Evolutionary conservation across 2,797 vertebrate genomes (phyloP).

Genomic region (Esox lucius): DNA sequence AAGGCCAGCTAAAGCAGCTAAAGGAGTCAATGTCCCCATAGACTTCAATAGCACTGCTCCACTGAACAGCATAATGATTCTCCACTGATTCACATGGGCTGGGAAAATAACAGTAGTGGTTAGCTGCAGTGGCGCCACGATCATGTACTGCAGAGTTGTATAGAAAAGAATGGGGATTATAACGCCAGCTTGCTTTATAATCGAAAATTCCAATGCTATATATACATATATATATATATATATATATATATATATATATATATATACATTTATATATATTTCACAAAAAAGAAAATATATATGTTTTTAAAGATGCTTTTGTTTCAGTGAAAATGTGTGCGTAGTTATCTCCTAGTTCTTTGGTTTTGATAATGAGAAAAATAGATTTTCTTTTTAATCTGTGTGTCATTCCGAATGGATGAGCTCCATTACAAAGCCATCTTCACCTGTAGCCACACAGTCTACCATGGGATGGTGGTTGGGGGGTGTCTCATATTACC

Average conservation of each 20-base stretch:
- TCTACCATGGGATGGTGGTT: neutral
- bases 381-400: neutral
- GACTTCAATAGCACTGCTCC: slow-evolving; percentile 7
- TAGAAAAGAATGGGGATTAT: neutral
- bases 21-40: slow-evolving; percentile 4
- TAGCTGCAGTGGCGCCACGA: neutral
- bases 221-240: too few species aligned
- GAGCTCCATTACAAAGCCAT: slow-evolving; percentile 1
- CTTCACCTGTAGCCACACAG: neutral
- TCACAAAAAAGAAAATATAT: too few species aligned
- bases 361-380: neutral
- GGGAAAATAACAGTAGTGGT: neutral
- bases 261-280: too few species aligned
- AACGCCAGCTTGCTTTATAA: neutral
- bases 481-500: slow-evolving; percentile 24
- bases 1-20: neutral
- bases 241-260: too few species aligned
- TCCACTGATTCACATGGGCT: neutral
- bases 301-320: too few species aligned
- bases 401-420: slow-evolving; percentile 14
- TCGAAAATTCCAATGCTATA: neutral
- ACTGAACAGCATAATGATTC: slow-evolving; percentile 17
- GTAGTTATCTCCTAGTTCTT: neutral
- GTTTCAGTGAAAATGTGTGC: too few species aligned
- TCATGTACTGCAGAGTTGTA: neutral